A percentile compares a stretch with the other conserved stretches of the same genome.
phyloP scores from a whole-genome alignment of 2,113 vertebrate genomes.

The Geococcyx californianus region DNA sequence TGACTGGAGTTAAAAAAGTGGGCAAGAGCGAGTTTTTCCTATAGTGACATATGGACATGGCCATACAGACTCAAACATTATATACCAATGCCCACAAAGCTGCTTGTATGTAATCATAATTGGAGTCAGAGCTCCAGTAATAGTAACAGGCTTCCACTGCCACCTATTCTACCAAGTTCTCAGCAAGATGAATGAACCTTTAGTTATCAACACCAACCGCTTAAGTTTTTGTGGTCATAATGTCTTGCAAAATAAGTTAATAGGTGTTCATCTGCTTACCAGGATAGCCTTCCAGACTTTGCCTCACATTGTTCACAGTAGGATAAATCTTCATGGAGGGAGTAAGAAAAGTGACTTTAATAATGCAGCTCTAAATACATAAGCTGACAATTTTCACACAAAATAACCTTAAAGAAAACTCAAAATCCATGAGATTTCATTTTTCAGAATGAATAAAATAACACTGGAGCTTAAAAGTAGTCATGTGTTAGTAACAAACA shows the following conservation, averaged over 20 bases:
- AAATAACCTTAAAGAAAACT: neutral
- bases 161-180: neutral
- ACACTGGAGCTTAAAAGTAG: neutral
- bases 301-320: slow-evolving; percentile 93
- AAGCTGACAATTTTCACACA: neutral
- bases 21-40: neutral
- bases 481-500: neutral
- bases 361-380: neutral
- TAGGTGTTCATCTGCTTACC: slow-evolving; percentile 73
- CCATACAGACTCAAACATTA: neutral
- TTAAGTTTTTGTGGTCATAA: neutral
- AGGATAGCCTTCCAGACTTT: slow-evolving; percentile 95
- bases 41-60: neutral
- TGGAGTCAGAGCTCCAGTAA: neutral
- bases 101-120: neutral
- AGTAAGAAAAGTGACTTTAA: neutral
- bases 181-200: neutral
- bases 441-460: neutral
- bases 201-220: neutral
- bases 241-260: neutral
- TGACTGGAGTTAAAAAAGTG: neutral
- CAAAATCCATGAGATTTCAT: neutral
- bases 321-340: slow-evolving; percentile 85
- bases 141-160: neutral
- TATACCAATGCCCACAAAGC: neutral